These are phyloP conservation scores for Papilio machaon DNA, from an alignment of 1,140 invertebrate genomes.

Conservation along the genomic window DNA sequence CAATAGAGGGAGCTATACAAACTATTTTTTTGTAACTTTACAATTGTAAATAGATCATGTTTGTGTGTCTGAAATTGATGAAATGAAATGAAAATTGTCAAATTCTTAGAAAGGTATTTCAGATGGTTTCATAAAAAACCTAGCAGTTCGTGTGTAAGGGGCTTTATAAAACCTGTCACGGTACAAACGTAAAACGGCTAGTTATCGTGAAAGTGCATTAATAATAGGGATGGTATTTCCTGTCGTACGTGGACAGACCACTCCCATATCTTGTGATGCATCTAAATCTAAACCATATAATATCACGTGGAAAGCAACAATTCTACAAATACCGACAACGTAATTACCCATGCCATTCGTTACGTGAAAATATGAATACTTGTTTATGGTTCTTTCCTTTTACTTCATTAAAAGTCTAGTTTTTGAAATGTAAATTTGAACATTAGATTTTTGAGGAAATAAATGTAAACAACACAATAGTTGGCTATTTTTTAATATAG, in stretches of 20 bases:
- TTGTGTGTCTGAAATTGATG: background rate
- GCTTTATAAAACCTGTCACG: constrained; percentile 3
- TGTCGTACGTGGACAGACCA: constrained; percentile 38
- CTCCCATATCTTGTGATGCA: constrained; percentile 19
- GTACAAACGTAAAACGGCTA: constrained; percentile 21
- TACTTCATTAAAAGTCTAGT: background rate
- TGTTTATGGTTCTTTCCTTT: background rate
- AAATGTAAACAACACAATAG: background rate
- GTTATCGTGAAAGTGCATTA: constrained; percentile 61
- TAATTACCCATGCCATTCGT: constrained; percentile 5
- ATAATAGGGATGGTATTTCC: constrained; percentile 66
- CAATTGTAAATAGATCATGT: background rate
- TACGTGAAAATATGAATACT: background rate
- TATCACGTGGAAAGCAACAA: constrained; percentile 21
- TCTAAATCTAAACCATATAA: constrained; percentile 28
- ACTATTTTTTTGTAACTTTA: background rate
- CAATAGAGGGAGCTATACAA: background rate
- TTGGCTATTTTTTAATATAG: background rate
- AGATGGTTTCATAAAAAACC: background rate
- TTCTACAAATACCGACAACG: constrained; percentile 25
- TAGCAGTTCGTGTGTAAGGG: background rate
- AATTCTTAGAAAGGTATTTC: background rate
- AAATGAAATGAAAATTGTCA: background rate
- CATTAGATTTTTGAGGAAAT: background rate
- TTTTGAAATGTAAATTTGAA: background rate